A percentile compares a stretch with the other conserved stretches of the same genome.
These are phyloP conservation scores for Ranitomeya variabilis DNA, from an alignment of 2,113 vertebrate species.

Conservation along the genomic window DNA sequence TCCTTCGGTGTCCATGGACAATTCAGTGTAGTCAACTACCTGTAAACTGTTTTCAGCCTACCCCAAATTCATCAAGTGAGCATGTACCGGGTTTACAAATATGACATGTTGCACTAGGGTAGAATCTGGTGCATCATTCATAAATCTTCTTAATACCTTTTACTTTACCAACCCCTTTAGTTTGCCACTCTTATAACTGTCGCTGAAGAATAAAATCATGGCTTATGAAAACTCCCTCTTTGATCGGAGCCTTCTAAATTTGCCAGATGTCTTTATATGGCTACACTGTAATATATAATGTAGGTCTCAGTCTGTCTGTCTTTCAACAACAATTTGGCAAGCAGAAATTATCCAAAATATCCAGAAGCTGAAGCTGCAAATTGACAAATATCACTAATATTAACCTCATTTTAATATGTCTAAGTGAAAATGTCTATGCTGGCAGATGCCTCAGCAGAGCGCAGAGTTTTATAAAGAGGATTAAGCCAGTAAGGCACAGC, in stretches of 20 bases:
- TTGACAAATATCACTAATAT: neutral
- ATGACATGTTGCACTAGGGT: too few relatives aligned
- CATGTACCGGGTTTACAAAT: too few relatives aligned
- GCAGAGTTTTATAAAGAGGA: slow-evolving; percentile 2
- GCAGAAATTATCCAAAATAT: neutral
- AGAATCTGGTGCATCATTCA: neutral
- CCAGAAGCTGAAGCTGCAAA: neutral
- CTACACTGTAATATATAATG: neutral
- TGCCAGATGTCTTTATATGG: neutral
- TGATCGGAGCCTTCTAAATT: neutral
- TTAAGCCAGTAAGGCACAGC: neutral
- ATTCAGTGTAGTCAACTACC: too few relatives aligned
- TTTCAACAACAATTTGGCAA: neutral
- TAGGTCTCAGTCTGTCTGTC: neutral
- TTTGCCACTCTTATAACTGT: neutral
- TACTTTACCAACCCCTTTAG: neutral
- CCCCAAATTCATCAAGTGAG: neutral
- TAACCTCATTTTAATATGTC: neutral
- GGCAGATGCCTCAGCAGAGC: neutral
- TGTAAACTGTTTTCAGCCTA: neutral
- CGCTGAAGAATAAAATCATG: neutral
- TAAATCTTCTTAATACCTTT: neutral
- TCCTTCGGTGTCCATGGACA: too few relatives aligned
- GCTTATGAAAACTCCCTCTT: neutral
- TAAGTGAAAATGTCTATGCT: neutral